A percentile compares a stretch with the other conserved stretches of the same genome.
These are phyloP conservation scores for Puma concolor DNA, from an alignment of 2,113 vertebrate species.

Conservation along the genomic window DNA sequence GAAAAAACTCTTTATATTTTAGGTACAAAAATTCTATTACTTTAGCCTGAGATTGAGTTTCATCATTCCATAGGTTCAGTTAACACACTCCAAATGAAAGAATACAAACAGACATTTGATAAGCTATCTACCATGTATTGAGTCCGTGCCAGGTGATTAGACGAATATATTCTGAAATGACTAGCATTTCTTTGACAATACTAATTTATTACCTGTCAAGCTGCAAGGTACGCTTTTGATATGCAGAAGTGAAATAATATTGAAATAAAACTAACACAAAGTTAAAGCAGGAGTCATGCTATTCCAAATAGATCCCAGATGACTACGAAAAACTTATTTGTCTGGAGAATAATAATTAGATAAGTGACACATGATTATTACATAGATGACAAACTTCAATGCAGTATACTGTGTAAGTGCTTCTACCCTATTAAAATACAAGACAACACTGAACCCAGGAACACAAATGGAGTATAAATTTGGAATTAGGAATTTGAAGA, in stretches of 20 bases:
- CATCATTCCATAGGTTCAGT: slow-evolving; percentile 53
- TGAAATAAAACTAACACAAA: slow-evolving; percentile 47
- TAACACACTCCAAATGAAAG: slow-evolving; percentile 54
- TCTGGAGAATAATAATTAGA: slow-evolving; percentile 46
- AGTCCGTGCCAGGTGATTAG: slow-evolving; percentile 16
- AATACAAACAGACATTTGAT: slow-evolving; percentile 69
- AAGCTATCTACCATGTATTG: slow-evolving; percentile 51
- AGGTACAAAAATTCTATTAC: slow-evolving; percentile 57
- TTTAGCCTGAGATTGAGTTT: slow-evolving; percentile 47
- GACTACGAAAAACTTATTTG: slow-evolving; percentile 51
- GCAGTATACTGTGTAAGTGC: background rate
- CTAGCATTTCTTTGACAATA: slow-evolving; percentile 55
- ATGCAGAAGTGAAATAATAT: slow-evolving; percentile 55
- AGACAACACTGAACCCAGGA: background rate
- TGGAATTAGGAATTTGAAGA: slow-evolving; percentile 20
- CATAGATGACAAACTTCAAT: background rate
- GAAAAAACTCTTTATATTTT: slow-evolving; percentile 43
- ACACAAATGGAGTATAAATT: background rate
- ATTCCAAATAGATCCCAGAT: slow-evolving; percentile 66
- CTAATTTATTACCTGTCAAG: slow-evolving; percentile 52
- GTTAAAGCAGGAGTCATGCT: slow-evolving; percentile 39
- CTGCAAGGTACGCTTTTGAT: slow-evolving; percentile 45
- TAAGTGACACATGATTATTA: background rate
- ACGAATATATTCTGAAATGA: slow-evolving; percentile 55
- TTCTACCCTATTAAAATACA: background rate